These are phyloP conservation scores for Leptothorax acervorum DNA, from an alignment of 2,888 invertebrate species.

Conservation along the genomic window DNA sequence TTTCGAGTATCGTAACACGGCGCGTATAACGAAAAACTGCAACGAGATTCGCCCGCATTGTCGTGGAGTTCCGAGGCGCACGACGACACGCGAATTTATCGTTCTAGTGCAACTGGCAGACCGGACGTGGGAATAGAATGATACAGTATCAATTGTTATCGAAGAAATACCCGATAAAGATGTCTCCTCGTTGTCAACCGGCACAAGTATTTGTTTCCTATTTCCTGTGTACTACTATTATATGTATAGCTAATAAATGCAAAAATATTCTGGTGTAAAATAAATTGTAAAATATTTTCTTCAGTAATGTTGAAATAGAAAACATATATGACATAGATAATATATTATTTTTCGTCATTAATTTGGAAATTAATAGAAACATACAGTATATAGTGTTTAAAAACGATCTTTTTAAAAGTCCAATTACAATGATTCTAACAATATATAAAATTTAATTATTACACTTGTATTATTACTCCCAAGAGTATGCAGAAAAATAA, in stretches of 20 bases:
- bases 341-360: not conserved
- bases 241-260: not conserved
- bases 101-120: constrained; percentile 34
- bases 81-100: constrained; percentile 47
- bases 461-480: not conserved
- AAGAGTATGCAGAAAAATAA: not conserved
- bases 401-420: not conserved
- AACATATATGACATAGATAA: not conserved
- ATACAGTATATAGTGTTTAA: not conserved
- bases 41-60: constrained; percentile 46
- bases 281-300: not conserved
- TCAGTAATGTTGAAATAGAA: not conserved
- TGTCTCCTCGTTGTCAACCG: constrained; percentile 34
- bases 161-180: constrained; percentile 43
- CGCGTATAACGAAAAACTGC: constrained; percentile 48
- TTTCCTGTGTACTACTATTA: not conserved
- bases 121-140: constrained; percentile 50
- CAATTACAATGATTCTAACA: not conserved
- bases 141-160: constrained; percentile 54
- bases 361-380: not conserved
- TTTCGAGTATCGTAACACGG: constrained; percentile 38
- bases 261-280: not conserved
- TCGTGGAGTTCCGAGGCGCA: constrained; percentile 25
- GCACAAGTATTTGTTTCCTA: constrained; percentile 16
- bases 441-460: not conserved